Base-by-base conservation (phyloP, 1,140 invertebrate genomes). In the Papilio machaon region DNA sequence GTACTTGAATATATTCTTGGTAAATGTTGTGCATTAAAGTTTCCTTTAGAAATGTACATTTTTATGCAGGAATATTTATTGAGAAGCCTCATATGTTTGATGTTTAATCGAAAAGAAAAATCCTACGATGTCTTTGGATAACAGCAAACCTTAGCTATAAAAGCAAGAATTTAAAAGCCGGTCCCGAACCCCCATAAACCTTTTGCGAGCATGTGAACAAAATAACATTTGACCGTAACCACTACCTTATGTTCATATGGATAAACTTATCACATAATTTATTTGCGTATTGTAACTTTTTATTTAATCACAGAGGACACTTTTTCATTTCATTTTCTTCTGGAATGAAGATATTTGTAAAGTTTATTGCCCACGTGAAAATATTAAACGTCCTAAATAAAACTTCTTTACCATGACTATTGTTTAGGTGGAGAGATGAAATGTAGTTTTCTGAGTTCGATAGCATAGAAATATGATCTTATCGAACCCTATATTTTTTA, bases 151-250 rank as follows among this genome's bases (percentile, higher is more conserved):
- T 52, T 76, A 52, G 46, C 74, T 76, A 76, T 76, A 76, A 49
- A 76, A 52, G 19, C 15, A 76, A 13, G 74, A 76, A 76, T 49
- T 70, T 76, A 52, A 76, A 76, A 49, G 47, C 74, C 74, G 6
- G 17, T 11, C 74, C 47, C 43, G 19, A 35, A 76, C 74, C 74
- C 23, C 47, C 74, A 76, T 76, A 76, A 76, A 76, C 74, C n/a
- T 76, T 76, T 49, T 76, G 46, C 74, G 23, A 49, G 10, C 46
- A 76, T 76, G 73, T 74, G 43, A 76, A 76, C 74, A 76, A 76
- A 76, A 52, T 76, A 76, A 76, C 47, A 76, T 76, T 11, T 52
- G 23, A 76, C 74, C 74, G 74, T 76, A 76, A 49, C 46, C 47
- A 76, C 43, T 76, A 76, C 49, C 74, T 76, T 76, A 46, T 73